phyloP scores from a whole-genome alignment of 1,140 invertebrate species.

The Drosophila baimaii region DNA sequence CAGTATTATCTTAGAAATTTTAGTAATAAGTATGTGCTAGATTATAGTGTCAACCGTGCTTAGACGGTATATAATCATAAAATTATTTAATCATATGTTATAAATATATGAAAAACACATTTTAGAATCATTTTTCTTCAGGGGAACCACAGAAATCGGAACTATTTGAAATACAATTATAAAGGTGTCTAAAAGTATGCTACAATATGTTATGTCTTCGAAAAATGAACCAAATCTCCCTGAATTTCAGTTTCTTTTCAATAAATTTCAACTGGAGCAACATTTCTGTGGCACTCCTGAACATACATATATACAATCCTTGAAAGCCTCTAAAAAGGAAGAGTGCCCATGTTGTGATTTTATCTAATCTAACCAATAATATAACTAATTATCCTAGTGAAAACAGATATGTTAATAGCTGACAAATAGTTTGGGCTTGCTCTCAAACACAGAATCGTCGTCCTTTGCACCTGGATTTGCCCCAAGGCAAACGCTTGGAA shows the following conservation, averaged over 20 bases:
- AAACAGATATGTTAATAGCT: conserved; percentile 14
- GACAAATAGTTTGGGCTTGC: conserved; percentile 27
- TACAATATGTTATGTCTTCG: background rate
- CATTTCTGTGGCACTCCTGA: background rate
- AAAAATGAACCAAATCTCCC: no score
- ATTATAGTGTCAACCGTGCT: background rate
- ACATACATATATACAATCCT: no score
- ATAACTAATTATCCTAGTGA: conserved; percentile 1
- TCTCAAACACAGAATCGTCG: background rate
- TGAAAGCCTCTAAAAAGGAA: background rate
- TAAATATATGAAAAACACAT: no score
- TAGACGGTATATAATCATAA: conserved; percentile 4
- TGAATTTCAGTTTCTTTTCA: no score
- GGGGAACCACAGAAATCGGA: background rate
- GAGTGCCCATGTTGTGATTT: background rate
- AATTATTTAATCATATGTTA: background rate
- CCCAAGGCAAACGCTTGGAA: background rate
- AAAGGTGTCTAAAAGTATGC: no score
- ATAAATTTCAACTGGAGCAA: background rate
- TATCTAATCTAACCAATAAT: background rate
- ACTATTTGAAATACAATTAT: no score
- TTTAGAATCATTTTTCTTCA: background rate
- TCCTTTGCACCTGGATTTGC: background rate
- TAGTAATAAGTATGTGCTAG: background rate
- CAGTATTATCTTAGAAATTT: background rate